Conservation (phyloP, 1,140 invertebrate species). For the Ostrea denselamellosa region DNA sequence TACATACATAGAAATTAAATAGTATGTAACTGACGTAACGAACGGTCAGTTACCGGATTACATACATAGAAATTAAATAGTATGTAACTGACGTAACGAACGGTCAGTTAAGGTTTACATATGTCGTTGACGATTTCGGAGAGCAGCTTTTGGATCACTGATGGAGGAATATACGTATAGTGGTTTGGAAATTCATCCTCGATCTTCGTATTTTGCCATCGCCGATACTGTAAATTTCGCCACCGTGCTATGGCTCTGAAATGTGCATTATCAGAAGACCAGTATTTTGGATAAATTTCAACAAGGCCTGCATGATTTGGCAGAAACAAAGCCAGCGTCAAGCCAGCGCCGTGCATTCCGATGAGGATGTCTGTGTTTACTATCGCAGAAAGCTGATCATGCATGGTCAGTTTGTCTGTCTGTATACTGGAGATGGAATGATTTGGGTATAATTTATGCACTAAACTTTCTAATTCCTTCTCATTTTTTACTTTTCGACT, state of each 20-base stretch:
- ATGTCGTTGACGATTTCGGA: neutral
- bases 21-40: too few species aligned
- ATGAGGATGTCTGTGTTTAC: conserved; percentile 93
- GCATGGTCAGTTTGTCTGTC: conserved; percentile 68
- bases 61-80: too few species aligned
- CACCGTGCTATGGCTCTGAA: conserved; percentile 73
- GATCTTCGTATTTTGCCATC: conserved; percentile 69
- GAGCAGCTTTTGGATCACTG: neutral
- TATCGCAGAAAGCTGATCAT: conserved; percentile 68
- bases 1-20: too few species aligned
- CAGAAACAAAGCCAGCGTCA: conserved; percentile 95
- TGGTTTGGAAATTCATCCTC: conserved; percentile 63
- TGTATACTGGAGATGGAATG: conserved; percentile 68
- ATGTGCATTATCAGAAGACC: conserved; percentile 65
- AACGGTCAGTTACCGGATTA: too few species aligned
- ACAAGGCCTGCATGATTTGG: conserved; percentile 96
- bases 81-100: too few species aligned
- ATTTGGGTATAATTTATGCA: conserved; percentile 50
- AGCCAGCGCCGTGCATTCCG: conserved; percentile 97
- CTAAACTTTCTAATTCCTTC: conserved; percentile 57
- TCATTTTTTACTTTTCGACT: conserved; percentile 69
- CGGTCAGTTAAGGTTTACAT: neutral
- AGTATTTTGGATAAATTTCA: conserved; percentile 86
- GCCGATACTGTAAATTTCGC: conserved; percentile 70
- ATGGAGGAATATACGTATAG: conserved; percentile 63